Evolutionary conservation across 2,797 vertebrate genomes (phyloP).

Genomic region (Gephyroberyx darwinii): DNA sequence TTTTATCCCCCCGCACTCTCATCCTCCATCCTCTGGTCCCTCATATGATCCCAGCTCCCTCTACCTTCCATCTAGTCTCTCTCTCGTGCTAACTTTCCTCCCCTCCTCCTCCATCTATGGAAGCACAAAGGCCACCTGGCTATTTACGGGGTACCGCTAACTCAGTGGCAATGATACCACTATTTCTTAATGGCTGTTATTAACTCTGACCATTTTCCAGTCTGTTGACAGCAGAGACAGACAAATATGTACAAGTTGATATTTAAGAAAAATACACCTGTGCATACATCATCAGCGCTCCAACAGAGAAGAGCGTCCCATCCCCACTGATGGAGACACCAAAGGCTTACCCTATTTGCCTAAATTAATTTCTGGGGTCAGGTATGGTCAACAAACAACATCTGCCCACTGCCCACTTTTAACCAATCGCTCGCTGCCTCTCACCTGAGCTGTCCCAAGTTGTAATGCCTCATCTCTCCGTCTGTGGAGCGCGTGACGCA

Average conservation of each 20-base stretch:
- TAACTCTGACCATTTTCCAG: not conserved
- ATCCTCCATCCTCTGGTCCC: not conserved
- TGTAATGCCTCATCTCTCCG: constrained; percentile 91
- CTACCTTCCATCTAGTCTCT: constrained; percentile 7
- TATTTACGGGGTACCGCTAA: not conserved
- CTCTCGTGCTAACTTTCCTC: not conserved
- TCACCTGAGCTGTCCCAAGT: constrained; percentile 92
- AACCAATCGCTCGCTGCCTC: not conserved
- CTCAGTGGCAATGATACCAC: not conserved
- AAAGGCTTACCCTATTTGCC: too few relatives aligned
- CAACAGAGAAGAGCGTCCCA: too few relatives aligned
- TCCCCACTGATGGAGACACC: too few relatives aligned
- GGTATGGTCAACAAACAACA: too few relatives aligned
- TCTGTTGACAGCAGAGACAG: not conserved
- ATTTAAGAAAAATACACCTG: too few relatives aligned
- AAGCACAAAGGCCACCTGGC: constrained; percentile 12
- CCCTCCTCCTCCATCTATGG: not conserved
- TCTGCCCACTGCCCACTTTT: too few relatives aligned
- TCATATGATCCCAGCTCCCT: not conserved
- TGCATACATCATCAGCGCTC: too few relatives aligned
- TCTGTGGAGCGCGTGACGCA: constrained; percentile 91
- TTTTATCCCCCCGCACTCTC: constrained; percentile 2
- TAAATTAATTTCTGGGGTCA: too few relatives aligned
- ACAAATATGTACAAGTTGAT: not conserved
- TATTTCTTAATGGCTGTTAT: not conserved